These are phyloP conservation scores for Staurois parvus DNA, from an alignment of 2,797 vertebrate genomes.

Conservation along the genomic window DNA sequence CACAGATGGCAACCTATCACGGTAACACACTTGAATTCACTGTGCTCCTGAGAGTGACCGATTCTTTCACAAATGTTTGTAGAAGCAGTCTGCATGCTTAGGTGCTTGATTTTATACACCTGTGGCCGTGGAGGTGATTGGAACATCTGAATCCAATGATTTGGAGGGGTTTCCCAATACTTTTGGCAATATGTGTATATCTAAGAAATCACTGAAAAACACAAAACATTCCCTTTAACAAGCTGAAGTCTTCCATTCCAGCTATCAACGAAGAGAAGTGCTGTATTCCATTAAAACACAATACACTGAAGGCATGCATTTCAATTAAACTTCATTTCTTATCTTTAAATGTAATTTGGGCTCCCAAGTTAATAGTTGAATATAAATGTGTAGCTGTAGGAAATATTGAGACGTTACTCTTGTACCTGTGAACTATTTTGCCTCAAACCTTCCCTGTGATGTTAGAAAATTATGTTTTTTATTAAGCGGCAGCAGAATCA, in stretches of 20 bases:
- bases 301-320: not conserved
- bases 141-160: no score
- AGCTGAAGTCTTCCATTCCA: no score
- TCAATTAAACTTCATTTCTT: not conserved
- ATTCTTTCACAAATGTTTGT: no score
- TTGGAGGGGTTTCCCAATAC: no score
- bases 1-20: no score
- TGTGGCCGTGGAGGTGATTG: no score
- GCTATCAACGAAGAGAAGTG: not conserved
- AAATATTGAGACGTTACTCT: not conserved
- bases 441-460: not conserved
- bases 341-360: not conserved
- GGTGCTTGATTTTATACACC: no score
- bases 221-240: not conserved
- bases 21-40: no score
- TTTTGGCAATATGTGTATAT: no score
- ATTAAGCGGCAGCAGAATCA: not conserved
- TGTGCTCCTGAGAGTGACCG: no score
- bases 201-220: no score
- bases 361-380: not conserved
- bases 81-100: no score
- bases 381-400: conserved; percentile 1
- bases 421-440: not conserved
- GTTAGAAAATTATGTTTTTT: not conserved
- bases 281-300: not conserved